Evolutionary conservation across 2,113 vertebrate species (phyloP).

Genomic region (Rhagologus leucostigma): DNA sequence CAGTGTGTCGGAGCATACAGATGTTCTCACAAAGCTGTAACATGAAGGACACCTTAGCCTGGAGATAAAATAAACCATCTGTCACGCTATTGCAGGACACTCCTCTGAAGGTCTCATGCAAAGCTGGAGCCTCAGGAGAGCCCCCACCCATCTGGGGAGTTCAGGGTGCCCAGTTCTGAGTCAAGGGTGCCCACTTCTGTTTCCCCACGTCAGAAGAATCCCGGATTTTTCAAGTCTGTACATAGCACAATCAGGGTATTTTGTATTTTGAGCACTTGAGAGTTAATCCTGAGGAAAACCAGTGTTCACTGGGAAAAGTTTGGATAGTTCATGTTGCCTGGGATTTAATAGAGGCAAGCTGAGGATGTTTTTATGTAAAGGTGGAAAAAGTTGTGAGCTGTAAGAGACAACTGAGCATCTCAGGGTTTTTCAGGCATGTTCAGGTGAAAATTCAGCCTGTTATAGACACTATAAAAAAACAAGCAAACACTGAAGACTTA

Average conservation of each 20-base stretch:
- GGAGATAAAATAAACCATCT: not conserved
- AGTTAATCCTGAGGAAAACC: not conserved
- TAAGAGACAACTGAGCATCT: not conserved
- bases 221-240: not conserved
- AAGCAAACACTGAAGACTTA: not conserved
- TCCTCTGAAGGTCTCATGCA: not conserved
- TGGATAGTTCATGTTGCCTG: not conserved
- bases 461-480: not conserved
- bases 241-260: accelerated
- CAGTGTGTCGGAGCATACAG: not conserved
- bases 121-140: not conserved
- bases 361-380: not conserved
- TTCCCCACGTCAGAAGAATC: not conserved
- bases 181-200: not conserved
- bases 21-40: not conserved
- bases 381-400: not conserved
- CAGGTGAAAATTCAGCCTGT: not conserved
- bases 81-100: not conserved
- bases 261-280: not conserved
- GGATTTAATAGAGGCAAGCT: not conserved
- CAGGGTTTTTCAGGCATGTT: not conserved
- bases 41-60: accelerated
- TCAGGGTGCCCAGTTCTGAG: not conserved
- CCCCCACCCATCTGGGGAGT: not conserved
- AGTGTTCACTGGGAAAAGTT: not conserved